Evolutionary conservation across 2,113 vertebrate species (phyloP), one percentile per base, ranked within the genome.

Genomic region (Hydropotes inermis): DNA sequence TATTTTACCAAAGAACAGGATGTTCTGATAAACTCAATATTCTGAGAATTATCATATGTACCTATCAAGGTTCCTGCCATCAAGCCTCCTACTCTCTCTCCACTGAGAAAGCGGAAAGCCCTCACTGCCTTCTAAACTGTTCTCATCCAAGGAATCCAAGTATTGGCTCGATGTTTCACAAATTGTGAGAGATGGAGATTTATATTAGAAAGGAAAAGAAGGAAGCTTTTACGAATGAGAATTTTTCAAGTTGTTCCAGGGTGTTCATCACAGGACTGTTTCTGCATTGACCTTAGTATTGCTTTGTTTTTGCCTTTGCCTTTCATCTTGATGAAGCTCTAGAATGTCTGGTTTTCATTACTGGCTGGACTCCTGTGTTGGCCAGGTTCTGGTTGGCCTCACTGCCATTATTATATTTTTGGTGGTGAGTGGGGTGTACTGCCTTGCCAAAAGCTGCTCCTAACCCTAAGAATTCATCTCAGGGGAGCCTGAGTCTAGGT

Each of bases 1-100:
- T 96, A 84, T 95, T 98, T 97, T 96, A 33, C 57, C 15, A 94
- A 93, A 96, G 97, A 94, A 98, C 97, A 98, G 97, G 97, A 97
- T 97, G 95, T 98, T 93, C 94, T 96, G 87, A 93, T 76, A 93
- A 95, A 84, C 52, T 96, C 33, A 52, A 67, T 58, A 91, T 95
- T 89, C 57, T 91, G 85, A 91, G 97, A 70, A 55, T 54, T 78
- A 76, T 94, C 50, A 15, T 67, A 16, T 16, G 36, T 58, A 87
- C 57, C 90, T 93, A 12, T 84, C 27, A 54, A 60, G n/a, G 39
- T 43, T 96, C 54, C 50, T 39, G 36, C 6, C 64, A 47, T 87
- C 64, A 61, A 74, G 14, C 3, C 52, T n/a, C 82, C 58, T 74
- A 36, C 2, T 67, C 27, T 60, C 15, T 79, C 16, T 86, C 52